Percentiles rank a stretch among this genome's conserved stretches.
These are phyloP conservation scores for Balanococcus diminutus DNA, from an alignment of 2,888 invertebrate species.

Conservation along the genomic window DNA sequence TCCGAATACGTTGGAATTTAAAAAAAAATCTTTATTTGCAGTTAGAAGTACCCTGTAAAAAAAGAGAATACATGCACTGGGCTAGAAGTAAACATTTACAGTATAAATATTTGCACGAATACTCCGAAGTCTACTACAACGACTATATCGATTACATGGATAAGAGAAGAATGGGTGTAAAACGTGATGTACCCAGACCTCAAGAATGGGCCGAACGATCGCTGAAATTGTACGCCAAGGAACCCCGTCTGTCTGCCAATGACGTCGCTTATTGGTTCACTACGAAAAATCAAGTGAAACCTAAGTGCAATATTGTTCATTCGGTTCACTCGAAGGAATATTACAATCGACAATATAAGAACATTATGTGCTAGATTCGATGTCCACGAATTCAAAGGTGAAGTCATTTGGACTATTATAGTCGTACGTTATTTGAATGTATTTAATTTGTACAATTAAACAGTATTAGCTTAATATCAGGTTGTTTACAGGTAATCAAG, in stretches of 20 bases:
- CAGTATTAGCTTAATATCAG: no score
- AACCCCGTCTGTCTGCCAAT: constrained; percentile 52
- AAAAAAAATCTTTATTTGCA: constrained; percentile 34
- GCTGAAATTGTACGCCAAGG: constrained; percentile 70
- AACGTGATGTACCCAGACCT: constrained; percentile 74
- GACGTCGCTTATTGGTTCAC: constrained; percentile 56
- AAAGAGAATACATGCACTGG: constrained; percentile 76
- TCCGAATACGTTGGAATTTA: no score
- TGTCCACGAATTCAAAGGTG: no score
- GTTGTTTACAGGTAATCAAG: not conserved
- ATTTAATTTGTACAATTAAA: no score
- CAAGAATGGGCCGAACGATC: constrained; percentile 87
- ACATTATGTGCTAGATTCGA: constrained; percentile 28
- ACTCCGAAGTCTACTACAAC: constrained; percentile 83
- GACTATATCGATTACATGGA: constrained; percentile 84
- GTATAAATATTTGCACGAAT: constrained; percentile 82
- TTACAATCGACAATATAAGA: constrained; percentile 72
- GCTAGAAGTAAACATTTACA: constrained; percentile 82
- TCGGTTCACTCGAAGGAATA: constrained; percentile 77
- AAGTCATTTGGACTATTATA: not conserved
- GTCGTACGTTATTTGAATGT: no score
- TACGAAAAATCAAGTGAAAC: constrained; percentile 66
- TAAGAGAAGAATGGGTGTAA: constrained; percentile 71
- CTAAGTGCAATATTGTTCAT: constrained; percentile 72
- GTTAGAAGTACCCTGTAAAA: constrained; percentile 60